Percentiles rank a stretch among this genome's conserved stretches.
Evolutionary conservation across 2,797 vertebrate genomes (phyloP).

Genomic region (Amblyopsis hoosieri): DNA sequence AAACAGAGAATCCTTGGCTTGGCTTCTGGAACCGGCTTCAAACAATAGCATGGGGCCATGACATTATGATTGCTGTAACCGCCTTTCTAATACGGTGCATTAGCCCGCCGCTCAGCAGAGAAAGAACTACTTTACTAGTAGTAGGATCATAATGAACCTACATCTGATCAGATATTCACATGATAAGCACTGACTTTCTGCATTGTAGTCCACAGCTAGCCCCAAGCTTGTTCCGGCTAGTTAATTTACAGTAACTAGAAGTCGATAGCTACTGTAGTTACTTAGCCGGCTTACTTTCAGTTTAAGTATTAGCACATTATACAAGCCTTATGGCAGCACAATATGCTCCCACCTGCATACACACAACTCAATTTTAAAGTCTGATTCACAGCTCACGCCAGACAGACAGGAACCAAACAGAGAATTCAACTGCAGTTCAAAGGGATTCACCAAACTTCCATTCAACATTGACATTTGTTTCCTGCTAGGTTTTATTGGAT

Average conservation of each 20-base stretch:
- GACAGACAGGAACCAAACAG: not conserved
- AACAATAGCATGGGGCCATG: conserved; percentile 53
- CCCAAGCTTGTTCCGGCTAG: too few relatives aligned
- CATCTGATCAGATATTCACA: too few relatives aligned
- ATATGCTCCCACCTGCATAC: too few relatives aligned
- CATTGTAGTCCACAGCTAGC: too few relatives aligned
- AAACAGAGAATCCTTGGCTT: conserved; percentile 59
- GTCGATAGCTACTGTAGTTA: too few relatives aligned
- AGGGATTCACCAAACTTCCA: not conserved
- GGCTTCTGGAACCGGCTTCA: conserved; percentile 48
- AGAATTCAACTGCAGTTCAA: not conserved
- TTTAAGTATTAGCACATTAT: too few relatives aligned
- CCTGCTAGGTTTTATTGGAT: not conserved
- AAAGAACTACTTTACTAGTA: not conserved
- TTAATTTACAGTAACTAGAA: too few relatives aligned
- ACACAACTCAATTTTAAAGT: too few relatives aligned
- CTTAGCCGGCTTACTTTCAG: too few relatives aligned
- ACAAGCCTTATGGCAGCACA: too few relatives aligned
- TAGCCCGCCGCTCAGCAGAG: conserved; percentile 28
- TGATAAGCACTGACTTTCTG: too few relatives aligned
- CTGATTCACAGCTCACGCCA: too few relatives aligned
- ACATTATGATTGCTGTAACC: conserved; percentile 56
- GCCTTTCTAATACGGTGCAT: conserved; percentile 48
- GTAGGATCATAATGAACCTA: not conserved
- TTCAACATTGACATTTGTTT: not conserved